Evolutionary conservation across 2,797 vertebrate species (phyloP), one percentile per base, ranked within the genome.

Genomic region (Tenualosa thibaudeaui): DNA sequence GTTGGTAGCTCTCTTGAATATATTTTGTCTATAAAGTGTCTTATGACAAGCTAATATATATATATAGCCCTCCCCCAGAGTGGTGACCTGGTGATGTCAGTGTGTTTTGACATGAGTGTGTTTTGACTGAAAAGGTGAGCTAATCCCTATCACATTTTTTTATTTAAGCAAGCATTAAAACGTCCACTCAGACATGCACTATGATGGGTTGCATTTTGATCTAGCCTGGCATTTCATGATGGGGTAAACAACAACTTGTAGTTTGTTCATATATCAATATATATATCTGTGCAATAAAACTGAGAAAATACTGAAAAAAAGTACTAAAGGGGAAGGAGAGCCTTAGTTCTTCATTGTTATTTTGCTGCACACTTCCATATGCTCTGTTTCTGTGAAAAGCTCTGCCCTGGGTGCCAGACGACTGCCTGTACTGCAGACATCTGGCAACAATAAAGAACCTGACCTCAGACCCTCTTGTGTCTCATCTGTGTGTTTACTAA

Each of bases 341-440:
- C 86, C 85, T 87, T 85, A 87, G 85, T 86, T 22, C 71, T 82
- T 88, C 24, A 84, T 58, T 84, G 86, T 89, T 86, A 84, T 85
- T 87, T 87, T 88, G 81, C 82, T 88, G 68, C 88, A 87, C 46
- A 85, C 83, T 51, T 81, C 56, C 75, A 83, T 89, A 58, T 56
- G 84, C 51, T 81, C 68, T 83, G 46, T 85, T 88, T 84, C 82
- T 92, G 83, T 82, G 89, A 93, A 92, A 92, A 88, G 88, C 92
- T 93, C 92, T 92, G 92, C 91, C 89, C 92, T 89, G 84, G 84
- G 90, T 88, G 88, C 83, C 53, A 51, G 86, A 89, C 82, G 85
- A 82, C 89, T 82, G 85, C 56, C 88, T 81, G 13, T 84, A 89
- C 89, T 87, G 87, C 89, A 89, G 91, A 91, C 93, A 84, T 51